A percentile compares a stretch with the other conserved stretches of the same genome.
These are phyloP conservation scores for Polietes domitor DNA, from an alignment of 2,888 invertebrate species.

Conservation along the genomic window DNA sequence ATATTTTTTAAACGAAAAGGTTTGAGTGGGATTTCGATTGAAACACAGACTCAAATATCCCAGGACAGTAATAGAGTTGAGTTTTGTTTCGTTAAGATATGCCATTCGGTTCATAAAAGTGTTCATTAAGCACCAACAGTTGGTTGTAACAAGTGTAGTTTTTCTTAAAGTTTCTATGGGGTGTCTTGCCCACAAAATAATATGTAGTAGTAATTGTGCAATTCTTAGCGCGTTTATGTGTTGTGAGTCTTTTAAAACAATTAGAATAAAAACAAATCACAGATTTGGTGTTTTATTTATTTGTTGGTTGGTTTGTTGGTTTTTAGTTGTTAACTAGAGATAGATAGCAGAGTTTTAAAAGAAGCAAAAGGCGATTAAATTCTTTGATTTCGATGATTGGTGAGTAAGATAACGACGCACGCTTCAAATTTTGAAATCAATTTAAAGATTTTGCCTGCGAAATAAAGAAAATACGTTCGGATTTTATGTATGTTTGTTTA, in stretches of 20 bases:
- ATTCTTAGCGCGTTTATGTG: background rate
- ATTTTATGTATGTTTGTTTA: background rate
- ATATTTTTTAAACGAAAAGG: background rate
- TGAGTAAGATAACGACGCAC: background rate
- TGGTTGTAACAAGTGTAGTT: slow-evolving; percentile 25
- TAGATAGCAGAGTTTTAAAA: background rate
- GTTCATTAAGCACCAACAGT: slow-evolving; percentile 6
- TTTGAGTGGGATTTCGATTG: background rate
- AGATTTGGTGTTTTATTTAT: slow-evolving; percentile 51
- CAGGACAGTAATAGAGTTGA: background rate
- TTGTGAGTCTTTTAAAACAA: background rate
- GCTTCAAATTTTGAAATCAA: slow-evolving; percentile 38
- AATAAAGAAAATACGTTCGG: slow-evolving; percentile 68
- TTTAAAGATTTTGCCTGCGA: slow-evolving; percentile 77
- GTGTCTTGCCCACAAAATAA: background rate
- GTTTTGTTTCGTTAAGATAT: slow-evolving; percentile 4
- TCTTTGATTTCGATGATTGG: background rate
- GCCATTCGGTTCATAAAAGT: background rate
- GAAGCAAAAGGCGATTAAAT: slow-evolving; percentile 40
- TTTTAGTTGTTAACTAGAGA: slow-evolving; percentile 19
- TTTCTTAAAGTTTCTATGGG: background rate
- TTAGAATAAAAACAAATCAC: slow-evolving; percentile 60
- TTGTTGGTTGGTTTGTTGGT: background rate
- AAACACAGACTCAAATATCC: background rate
- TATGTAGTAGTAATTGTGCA: slow-evolving; percentile 51